Evolutionary conservation across 2,888 invertebrate genomes (phyloP).

Genomic region (Phortica okadai): DNA sequence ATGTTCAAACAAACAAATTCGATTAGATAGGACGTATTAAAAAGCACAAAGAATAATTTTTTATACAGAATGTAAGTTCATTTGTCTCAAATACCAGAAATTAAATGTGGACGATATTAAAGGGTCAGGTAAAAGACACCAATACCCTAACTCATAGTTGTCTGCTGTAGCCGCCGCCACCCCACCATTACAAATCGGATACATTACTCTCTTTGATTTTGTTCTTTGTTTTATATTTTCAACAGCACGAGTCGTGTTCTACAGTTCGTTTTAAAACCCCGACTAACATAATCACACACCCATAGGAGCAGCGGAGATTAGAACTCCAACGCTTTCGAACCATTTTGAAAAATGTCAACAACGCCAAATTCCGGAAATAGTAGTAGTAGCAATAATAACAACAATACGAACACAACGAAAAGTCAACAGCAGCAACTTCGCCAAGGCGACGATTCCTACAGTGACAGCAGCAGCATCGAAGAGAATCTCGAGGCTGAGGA

Average conservation of each 20-base stretch:
- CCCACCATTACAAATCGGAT: background rate
- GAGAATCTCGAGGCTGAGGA: constrained; percentile 87
- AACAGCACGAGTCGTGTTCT: background rate
- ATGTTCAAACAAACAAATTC: constrained; percentile 40
- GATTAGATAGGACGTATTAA: constrained; percentile 19
- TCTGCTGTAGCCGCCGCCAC: background rate
- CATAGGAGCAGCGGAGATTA: constrained; percentile 14
- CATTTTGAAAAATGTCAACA: constrained; percentile 68
- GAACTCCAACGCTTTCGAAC: constrained; percentile 24
- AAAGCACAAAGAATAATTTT: background rate
- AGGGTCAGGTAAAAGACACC: too few species aligned
- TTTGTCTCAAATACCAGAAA: too few species aligned
- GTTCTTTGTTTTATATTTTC: constrained; percentile 8
- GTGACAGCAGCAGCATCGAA: constrained; percentile 89
- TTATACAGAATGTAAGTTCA: background rate
- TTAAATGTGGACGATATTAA: too few species aligned
- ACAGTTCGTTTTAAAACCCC: background rate
- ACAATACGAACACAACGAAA: constrained; percentile 53
- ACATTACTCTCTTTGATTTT: background rate
- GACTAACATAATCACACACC: background rate
- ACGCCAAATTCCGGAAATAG: constrained; percentile 72
- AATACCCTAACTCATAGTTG: too few species aligned
- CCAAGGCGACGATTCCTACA: constrained; percentile 64
- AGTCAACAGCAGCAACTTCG: constrained; percentile 51
- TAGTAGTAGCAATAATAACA: constrained; percentile 67